These are phyloP conservation scores for Lagorchestes hirsutus DNA, from an alignment of 2,797 vertebrate genomes.

Conservation along the genomic window DNA sequence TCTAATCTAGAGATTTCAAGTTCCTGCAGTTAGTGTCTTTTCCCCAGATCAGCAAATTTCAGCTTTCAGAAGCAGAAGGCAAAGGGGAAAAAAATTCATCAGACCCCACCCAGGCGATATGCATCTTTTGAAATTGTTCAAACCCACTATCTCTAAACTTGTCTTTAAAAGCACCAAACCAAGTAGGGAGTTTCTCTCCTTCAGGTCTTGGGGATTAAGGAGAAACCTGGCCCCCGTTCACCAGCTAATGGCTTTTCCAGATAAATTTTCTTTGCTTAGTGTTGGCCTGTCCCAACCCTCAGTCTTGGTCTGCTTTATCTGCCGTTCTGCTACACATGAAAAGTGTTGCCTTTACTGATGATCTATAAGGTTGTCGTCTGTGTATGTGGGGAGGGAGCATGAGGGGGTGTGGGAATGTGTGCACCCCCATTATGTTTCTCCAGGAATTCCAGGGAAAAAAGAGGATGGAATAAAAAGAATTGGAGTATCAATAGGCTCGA, in stretches of 20 bases:
- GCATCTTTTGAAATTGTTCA: constrained; percentile 85
- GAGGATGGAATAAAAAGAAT: constrained; percentile 1
- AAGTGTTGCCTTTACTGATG: not conserved
- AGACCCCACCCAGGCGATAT: constrained; percentile 85
- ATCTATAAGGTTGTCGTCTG: constrained; percentile 6
- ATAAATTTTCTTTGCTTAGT: constrained; percentile 13
- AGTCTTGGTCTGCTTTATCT: constrained; percentile 71
- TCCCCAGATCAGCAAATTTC: constrained; percentile 84
- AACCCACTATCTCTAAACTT: constrained; percentile 77
- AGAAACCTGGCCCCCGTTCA: constrained; percentile 61
- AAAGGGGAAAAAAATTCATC: constrained; percentile 62
- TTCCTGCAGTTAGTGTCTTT: constrained; percentile 81
- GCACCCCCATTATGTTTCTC: constrained; percentile 50
- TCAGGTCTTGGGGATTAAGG: constrained; percentile 46
- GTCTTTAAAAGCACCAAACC: constrained; percentile 48
- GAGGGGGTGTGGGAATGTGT: constrained; percentile 52
- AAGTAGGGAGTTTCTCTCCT: not conserved
- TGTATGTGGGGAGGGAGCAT: not conserved
- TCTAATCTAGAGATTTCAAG: constrained; percentile 83
- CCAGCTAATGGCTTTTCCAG: constrained; percentile 76
- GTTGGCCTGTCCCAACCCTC: not conserved
- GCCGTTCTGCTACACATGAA: not conserved
- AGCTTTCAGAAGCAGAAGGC: constrained; percentile 45
- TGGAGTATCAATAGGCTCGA: constrained; percentile 15
- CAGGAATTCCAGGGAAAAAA: constrained; percentile 28